Evolutionary conservation across 1,140 invertebrate genomes (phyloP), one percentile per base, ranked within the genome.

Genomic region (Sipha flava): DNA sequence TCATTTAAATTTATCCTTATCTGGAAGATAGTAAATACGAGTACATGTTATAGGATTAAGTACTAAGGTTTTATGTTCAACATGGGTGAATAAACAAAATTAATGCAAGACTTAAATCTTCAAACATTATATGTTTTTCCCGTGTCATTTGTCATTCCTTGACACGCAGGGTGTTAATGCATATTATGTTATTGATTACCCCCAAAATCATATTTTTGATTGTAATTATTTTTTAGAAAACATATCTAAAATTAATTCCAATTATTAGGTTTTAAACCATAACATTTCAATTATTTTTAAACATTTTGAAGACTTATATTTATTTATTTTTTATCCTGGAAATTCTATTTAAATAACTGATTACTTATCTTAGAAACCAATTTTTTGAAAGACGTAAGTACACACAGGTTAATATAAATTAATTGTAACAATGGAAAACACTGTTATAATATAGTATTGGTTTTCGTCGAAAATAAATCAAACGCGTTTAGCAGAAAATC

Each of bases 131-230:
- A 14, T 34, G 26, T 26, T 66, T 66, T 37, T 6, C 34, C 26
- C 10, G 23, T 70, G 66, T 70, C 66, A 70, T 70, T 70, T 70
- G 64, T 68, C 64, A 18, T 68, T 18, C 21, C 64, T 68, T 68
- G 64, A 45, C 40, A 45, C 40, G 14, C 16, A 0, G 21, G 37
- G 26, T 26, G 37, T 68, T 45, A 26, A 23, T 45, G 23, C 40
- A 23, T 40, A 37, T 40, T 21, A 21, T 3, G 23, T 23, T 45
- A 68, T 68, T 68, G 45, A 68, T 68, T 37, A 68, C 64, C 45
- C 23, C 43, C 23, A 40, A 23, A 66, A 64, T 64, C 18, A 31
- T 34, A 64, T 34, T 23, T 43, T 66, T 18, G 34, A 12, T 21
- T 23, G n/a, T 7, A 16, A n/a, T 9, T 21, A 12, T 37, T 64